Evolutionary conservation across 2,888 invertebrate genomes (phyloP), one percentile per base, ranked within the genome.

Genomic region (Nematopogon swammerdamellus): DNA sequence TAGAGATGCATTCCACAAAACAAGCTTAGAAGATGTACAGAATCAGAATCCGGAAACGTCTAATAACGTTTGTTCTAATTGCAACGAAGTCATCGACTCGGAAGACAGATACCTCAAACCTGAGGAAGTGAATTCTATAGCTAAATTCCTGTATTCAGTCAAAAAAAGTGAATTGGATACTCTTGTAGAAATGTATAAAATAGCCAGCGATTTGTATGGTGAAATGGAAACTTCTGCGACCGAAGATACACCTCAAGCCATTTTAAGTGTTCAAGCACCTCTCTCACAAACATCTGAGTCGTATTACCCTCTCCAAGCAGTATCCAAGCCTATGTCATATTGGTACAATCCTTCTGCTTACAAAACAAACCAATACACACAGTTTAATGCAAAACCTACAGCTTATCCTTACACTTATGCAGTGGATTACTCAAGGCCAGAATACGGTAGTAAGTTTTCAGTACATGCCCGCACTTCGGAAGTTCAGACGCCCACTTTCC

Each of bases 81-180:
- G 36, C n/a, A 36, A 36, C n/a, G 36, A 36, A 14, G 14, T 14
- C 25, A 6, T 25, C 4, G 25, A 25, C n/a, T 25, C 25, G 5
- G 52, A 51, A 1, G 73, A 77, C 44, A 64, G 76, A 56, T 71
- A 67, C 53, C 58, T 79, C 51, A 70, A 71, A 42, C 66, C 69
- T 18, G 53, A 57, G 8, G 79, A 79, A 60, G 73, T 77, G 11
- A 64, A 64, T 54, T 57, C 62, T 1, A 67, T 79, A 51, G 59
- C 71, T 18, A 61, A 70, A 20, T 53, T 76, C 48, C 57, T 79
- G 4, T 68, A 70, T 5, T 63, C 63, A 2, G 63, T 76, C 0
- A 79, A 70, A 49, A 76, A 69, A 54, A 74, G 73, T 51, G 79
- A 79, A 52, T 58, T 79, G 48, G 71, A 77, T 59, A 68, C 76